Conservation (phyloP, 2,113 vertebrate genomes). For the Barbus barbus region DNA sequence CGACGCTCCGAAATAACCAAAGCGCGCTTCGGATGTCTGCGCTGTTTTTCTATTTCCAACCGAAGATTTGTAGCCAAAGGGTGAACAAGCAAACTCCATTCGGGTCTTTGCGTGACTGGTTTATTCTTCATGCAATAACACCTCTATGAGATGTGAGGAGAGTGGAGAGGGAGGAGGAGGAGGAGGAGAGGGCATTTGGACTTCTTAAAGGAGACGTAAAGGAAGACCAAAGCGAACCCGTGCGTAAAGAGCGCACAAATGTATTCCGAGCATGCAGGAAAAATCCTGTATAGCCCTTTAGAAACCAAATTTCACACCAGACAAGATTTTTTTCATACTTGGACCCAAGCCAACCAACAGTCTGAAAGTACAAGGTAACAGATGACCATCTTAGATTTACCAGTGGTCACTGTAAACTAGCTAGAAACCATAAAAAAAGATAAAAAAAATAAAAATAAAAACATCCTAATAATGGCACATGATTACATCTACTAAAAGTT, state of each 20-base stretch:
- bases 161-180: slow-evolving; percentile 32
- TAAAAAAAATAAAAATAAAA: too few species aligned
- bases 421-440: too few species aligned
- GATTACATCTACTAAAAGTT: not conserved
- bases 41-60: not conserved
- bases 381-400: not conserved
- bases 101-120: slow-evolving; percentile 69
- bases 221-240: not conserved
- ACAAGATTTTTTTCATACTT: not conserved
- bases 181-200: slow-evolving; percentile 59
- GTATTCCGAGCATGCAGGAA: not conserved
- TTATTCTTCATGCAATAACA: slow-evolving; percentile 69
- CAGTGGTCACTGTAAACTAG: not conserved
- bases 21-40: not conserved
- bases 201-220: slow-evolving; percentile 79
- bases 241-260: slow-evolving; percentile 5
- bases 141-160: slow-evolving; percentile 72
- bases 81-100: slow-evolving; percentile 65
- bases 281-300: not conserved
- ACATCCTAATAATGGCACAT: not conserved
- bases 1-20: slow-evolving; percentile 5
- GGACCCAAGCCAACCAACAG: not conserved
- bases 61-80: slow-evolving; percentile 7
- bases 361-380: not conserved
- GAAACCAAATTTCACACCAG: not conserved